These are phyloP conservation scores for Eupithecia exiguata DNA, from an alignment of 2,888 invertebrate species.

Conservation along the genomic window DNA sequence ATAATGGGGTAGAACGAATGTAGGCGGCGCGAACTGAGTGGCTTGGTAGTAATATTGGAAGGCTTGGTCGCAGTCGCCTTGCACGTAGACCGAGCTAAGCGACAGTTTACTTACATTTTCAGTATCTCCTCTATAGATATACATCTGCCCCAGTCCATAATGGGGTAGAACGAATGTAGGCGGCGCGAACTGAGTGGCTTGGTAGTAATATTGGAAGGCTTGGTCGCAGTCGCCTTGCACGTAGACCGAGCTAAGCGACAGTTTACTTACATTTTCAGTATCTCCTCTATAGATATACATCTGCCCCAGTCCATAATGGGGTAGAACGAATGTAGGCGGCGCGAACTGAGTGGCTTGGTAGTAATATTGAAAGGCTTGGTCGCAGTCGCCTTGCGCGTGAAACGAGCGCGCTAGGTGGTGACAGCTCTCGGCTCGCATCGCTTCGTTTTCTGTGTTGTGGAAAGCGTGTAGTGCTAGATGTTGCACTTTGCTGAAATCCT, in stretches of 20 bases:
- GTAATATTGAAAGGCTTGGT: conserved; percentile 99
- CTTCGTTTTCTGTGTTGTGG: conserved; percentile 99
- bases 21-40: conserved; percentile 97
- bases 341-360: conserved; percentile 99
- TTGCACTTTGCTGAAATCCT: conserved; percentile 97
- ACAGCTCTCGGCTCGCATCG: conserved; percentile 99
- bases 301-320: conserved; percentile 99
- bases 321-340: conserved; percentile 96
- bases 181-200: conserved; percentile 98
- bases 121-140: conserved; percentile 97
- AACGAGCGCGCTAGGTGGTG: conserved; percentile 98
- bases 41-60: conserved; percentile 99
- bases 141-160: conserved; percentile 99
- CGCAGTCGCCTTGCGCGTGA: conserved; percentile 97
- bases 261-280: conserved; percentile 91
- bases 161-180: conserved; percentile 97
- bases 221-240: conserved; percentile 97
- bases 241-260: conserved; percentile 93
- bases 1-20: conserved; percentile 98
- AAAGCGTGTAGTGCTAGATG: conserved; percentile 98
- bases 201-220: conserved; percentile 99
- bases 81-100: conserved; percentile 98
- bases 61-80: conserved; percentile 97
- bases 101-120: conserved; percentile 92
- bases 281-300: conserved; percentile 99